Percentiles rank a stretch among this genome's conserved stretches.
These are phyloP conservation scores for Actinia equina DNA, from an alignment of 64 coral and sea anemone species.

Conservation along the genomic window DNA sequence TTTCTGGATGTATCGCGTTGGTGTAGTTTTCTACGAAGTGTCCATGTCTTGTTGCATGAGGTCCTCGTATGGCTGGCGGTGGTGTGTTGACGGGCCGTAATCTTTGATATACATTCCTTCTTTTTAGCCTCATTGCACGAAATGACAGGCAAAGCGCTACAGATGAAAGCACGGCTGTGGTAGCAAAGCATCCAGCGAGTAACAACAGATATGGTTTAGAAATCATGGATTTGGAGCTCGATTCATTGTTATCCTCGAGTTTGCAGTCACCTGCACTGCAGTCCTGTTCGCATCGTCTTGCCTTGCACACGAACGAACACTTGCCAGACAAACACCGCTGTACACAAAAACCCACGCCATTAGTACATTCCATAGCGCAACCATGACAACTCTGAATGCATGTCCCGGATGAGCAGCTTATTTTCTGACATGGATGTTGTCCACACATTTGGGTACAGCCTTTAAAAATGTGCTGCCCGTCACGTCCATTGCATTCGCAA, in stretches of 20 bases:
- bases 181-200: constrained; percentile 63
- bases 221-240: background rate
- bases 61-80: background rate
- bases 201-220: constrained; percentile 46
- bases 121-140: background rate
- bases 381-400: constrained; percentile 72
- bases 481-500: constrained; percentile 46
- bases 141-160: constrained; percentile 7
- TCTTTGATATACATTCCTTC: constrained; percentile 9
- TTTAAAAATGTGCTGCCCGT: constrained; percentile 22
- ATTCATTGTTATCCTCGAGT: background rate
- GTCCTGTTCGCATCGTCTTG: constrained; percentile 38
- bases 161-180: constrained; percentile 5
- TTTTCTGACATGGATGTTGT: constrained; percentile 24
- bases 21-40: background rate
- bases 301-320: constrained; percentile 58
- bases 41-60: constrained; percentile 5
- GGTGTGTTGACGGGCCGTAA: background rate
- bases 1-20: background rate
- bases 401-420: constrained; percentile 52
- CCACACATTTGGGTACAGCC: constrained; percentile 63
- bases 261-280: constrained; percentile 40
- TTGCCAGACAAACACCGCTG: constrained; percentile 77
- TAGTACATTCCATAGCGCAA: constrained; percentile 75
- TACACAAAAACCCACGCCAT: constrained; percentile 53